These are phyloP conservation scores for Dorcus hopei DNA, from an alignment of 2,888 invertebrate species.

Conservation along the genomic window DNA sequence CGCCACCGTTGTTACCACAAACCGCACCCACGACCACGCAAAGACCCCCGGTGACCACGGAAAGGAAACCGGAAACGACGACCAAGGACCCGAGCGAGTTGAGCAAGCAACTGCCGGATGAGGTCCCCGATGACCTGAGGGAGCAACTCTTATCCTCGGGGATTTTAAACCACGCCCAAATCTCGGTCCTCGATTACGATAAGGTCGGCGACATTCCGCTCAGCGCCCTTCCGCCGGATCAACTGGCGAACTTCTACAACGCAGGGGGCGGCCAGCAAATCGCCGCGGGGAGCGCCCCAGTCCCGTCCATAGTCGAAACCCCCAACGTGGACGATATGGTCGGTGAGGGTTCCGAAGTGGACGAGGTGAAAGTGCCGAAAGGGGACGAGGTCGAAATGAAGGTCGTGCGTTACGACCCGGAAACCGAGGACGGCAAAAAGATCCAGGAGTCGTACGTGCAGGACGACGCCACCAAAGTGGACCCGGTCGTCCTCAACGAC, in stretches of 20 bases:
- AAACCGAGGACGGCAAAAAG: slow-evolving; percentile 67
- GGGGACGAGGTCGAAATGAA: slow-evolving; percentile 72
- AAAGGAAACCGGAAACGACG: slow-evolving; percentile 48
- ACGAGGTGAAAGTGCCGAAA: slow-evolving; percentile 40
- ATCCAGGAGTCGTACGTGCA: slow-evolving; percentile 71
- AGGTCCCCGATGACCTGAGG: slow-evolving; percentile 83
- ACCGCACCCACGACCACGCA: slow-evolving; percentile 51
- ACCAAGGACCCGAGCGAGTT: slow-evolving; percentile 57
- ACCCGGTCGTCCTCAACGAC: slow-evolving; percentile 71
- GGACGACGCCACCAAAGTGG: slow-evolving; percentile 68
- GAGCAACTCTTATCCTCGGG: slow-evolving; percentile 81
- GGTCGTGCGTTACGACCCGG: slow-evolving; percentile 78
- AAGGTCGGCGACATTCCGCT: slow-evolving; percentile 83
- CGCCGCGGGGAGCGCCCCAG: slow-evolving; percentile 61
- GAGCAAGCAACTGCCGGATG: slow-evolving; percentile 69
- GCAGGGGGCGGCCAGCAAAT: slow-evolving; percentile 78
- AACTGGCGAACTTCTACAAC: slow-evolving; percentile 80
- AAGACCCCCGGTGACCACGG: slow-evolving; percentile 51
- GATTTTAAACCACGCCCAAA: slow-evolving; percentile 82
- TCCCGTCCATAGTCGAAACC: slow-evolving; percentile 65
- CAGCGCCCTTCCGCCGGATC: slow-evolving; percentile 80
- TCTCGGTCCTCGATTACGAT: slow-evolving; percentile 83
- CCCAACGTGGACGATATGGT: slow-evolving; percentile 47
- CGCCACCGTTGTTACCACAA: slow-evolving; percentile 44
- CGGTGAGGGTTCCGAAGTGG: slow-evolving; percentile 57